Evolutionary conservation across 2,113 vertebrate species (phyloP).

Genomic region (Epinephelus fuscoguttatus): DNA sequence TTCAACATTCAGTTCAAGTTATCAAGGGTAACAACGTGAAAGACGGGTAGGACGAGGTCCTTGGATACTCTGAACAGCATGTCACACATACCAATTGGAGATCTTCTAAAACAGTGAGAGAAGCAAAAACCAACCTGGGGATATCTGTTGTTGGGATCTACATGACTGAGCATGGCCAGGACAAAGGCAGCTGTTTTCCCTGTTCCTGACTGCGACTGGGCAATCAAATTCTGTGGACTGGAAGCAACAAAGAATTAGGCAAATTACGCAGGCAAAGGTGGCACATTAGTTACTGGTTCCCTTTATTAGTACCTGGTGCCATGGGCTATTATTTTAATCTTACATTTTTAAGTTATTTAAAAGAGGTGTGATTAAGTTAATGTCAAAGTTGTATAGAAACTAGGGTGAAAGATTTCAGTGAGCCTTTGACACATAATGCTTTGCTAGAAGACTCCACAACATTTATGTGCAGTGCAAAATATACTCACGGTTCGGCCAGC

Average conservation of each 20-base stretch:
- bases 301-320: not conserved
- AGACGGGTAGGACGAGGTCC: not conserved
- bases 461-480: not conserved
- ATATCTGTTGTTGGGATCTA: slow-evolving; percentile 90
- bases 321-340: not conserved
- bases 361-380: not conserved
- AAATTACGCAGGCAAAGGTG: rapidly evolving
- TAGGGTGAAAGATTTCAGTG: not conserved
- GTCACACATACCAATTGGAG: not conserved
- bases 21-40: not conserved
- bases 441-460: not conserved
- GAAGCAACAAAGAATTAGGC: slow-evolving; percentile 11
- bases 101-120: not conserved
- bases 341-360: not conserved
- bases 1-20: not conserved
- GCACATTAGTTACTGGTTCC: not conserved
- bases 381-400: not conserved
- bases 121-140: slow-evolving; percentile 88
- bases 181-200: slow-evolving; percentile 98
- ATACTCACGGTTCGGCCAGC: slow-evolving; percentile 97
- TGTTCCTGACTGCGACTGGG: slow-evolving; percentile 97
- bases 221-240: slow-evolving; percentile 97
- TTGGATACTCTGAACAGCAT: not conserved
- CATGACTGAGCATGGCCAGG: slow-evolving; percentile 96
- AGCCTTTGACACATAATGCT: not conserved